Evolutionary conservation across 2,797 vertebrate genomes (phyloP).

Genomic region (Hemitrygon akajei): DNA sequence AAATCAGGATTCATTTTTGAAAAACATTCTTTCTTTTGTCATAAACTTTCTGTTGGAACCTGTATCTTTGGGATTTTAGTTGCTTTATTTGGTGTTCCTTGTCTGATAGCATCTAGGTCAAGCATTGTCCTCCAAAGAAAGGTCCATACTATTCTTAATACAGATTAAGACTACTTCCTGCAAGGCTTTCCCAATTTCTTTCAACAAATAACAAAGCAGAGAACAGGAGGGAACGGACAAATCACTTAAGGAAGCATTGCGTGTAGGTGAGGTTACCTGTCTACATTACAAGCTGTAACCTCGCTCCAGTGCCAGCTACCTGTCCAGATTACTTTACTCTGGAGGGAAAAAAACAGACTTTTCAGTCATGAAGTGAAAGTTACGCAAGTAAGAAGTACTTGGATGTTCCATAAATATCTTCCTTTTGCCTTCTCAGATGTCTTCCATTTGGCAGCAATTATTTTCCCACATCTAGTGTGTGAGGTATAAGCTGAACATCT

Average conservation of each 20-base stretch:
- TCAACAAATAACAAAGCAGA: background rate
- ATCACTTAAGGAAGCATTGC: background rate
- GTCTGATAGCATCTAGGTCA: background rate
- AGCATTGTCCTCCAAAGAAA: background rate
- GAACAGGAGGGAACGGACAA: background rate
- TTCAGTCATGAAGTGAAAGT: constrained; percentile 20
- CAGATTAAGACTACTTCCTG: background rate
- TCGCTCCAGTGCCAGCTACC: too few relatives aligned
- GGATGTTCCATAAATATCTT: background rate
- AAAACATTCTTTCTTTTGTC: background rate
- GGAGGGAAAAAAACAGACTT: background rate
- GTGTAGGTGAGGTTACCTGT: background rate
- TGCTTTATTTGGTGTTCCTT: background rate
- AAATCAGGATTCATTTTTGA: background rate
- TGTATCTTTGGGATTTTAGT: background rate
- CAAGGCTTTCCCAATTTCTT: background rate
- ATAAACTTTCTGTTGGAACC: background rate
- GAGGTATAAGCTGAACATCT: constrained; percentile 9
- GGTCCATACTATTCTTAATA: background rate
- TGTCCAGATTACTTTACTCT: background rate
- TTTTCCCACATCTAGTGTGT: constrained; percentile 13
- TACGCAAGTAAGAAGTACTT: constrained; percentile 19
- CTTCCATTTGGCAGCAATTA: constrained; percentile 31
- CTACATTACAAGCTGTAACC: background rate
- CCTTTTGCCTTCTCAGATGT: constrained; percentile 34